Base-by-base conservation (phyloP, 37 sponge, comb jelly and placozoan genomes). In the Bolinopsis microptera region DNA sequence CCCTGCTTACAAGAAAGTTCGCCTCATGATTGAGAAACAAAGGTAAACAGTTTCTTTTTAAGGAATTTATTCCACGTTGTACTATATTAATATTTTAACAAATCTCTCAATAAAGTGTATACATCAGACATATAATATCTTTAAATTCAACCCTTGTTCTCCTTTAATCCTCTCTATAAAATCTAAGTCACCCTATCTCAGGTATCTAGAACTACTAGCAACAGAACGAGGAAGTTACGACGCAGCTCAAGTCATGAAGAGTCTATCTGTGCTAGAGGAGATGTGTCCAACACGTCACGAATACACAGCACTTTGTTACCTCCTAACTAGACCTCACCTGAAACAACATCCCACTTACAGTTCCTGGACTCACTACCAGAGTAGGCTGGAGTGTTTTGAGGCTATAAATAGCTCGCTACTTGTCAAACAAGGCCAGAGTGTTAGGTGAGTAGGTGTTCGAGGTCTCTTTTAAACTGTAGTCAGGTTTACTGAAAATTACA, bases 11-110 rank as follows among this genome's bases (percentile, higher is more conserved):
- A 32, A 77, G 27, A 77, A 77, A 32, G 32, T 77, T 0, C 28
- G 80, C 9, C 36, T 77, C 1, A 77, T 77, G 80, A 77, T 77
- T 32, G 80, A 77, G 37, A 77, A 77, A 36, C 80, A 77, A 35
- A 77, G 80, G 80, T 77, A 48, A 48, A n/a, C n/a, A n/a, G n/a
- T n/a, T n/a, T n/a, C n/a, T n/a, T n/a, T n/a, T n/a, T n/a, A n/a
- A n/a, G n/a, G n/a, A n/a, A n/a, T n/a, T n/a, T n/a, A n/a, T n/a
- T n/a, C n/a, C n/a, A n/a, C n/a, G n/a, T n/a, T n/a, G n/a, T n/a
- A n/a, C n/a, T n/a, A n/a, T n/a, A n/a, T n/a, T n/a, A n/a, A n/a
- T n/a, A n/a, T n/a, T n/a, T n/a, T n/a, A n/a, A n/a, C n/a, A n/a
- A n/a, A n/a, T n/a, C n/a, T n/a, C n/a, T n/a, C n/a, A n/a, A n/a